phyloP scores from a whole-genome alignment of 2,113 vertebrate species.

The Anser brachyrhynchus region DNA sequence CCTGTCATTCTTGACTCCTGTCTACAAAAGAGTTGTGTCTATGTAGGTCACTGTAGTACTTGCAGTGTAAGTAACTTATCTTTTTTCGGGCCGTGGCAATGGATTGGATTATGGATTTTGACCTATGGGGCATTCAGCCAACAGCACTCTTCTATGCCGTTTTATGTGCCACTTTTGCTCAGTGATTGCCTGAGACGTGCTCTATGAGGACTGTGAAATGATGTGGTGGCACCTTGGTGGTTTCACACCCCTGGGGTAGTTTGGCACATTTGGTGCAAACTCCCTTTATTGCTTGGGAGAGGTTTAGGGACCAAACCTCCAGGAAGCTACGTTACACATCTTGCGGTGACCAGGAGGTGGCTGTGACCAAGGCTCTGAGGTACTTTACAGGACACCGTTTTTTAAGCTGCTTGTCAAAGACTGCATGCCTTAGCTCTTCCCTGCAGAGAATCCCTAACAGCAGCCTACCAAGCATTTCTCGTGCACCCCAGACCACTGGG shows the following conservation, averaged over 20 bases:
- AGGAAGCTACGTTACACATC: background rate
- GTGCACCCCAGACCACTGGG: background rate
- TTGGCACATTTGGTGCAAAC: background rate
- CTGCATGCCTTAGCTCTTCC: background rate
- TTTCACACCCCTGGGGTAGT: background rate
- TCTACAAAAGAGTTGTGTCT: constrained; percentile 1
- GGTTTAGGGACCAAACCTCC: background rate
- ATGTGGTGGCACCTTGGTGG: rapidly evolving
- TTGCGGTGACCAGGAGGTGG: background rate
- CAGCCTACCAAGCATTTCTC: background rate
- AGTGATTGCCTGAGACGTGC: background rate
- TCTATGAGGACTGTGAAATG: background rate
- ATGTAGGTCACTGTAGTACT: constrained; percentile 30
- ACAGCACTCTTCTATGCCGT: background rate
- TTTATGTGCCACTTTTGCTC: background rate
- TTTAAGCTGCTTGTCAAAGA: background rate
- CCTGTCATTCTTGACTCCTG: background rate
- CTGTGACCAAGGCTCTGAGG: background rate
- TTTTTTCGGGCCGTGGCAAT: background rate
- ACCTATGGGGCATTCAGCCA: background rate
- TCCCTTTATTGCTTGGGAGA: background rate
- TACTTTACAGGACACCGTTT: background rate
- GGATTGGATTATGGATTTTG: background rate
- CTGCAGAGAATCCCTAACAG: background rate
- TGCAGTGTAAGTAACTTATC: background rate